A percentile compares a stretch with the other conserved stretches of the same genome.
Conservation (phyloP, 2,797 vertebrate genomes). For the Darevskia nairensis region DNA sequence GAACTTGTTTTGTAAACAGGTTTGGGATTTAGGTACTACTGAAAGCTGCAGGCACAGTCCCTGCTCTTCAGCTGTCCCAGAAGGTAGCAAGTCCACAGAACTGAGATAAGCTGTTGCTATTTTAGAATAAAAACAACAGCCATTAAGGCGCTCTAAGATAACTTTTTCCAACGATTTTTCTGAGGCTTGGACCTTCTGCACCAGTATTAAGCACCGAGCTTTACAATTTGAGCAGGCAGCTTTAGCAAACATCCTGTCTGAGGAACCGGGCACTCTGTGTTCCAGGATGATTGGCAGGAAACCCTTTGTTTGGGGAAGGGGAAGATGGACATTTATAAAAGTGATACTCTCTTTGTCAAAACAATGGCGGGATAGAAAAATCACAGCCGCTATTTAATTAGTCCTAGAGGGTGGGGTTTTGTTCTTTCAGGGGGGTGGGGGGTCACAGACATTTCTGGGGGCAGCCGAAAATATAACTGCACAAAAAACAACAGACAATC, state of each 20-base stretch:
- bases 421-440: background rate
- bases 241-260: conserved; percentile 81
- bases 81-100: background rate
- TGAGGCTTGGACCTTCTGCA: conserved; percentile 67
- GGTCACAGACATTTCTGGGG: background rate
- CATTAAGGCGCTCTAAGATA: conserved; percentile 71
- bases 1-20: background rate
- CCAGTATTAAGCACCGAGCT: conserved; percentile 72
- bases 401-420: conserved; percentile 41
- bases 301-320: conserved; percentile 69
- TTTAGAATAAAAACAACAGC: conserved; percentile 69
- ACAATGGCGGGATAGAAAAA: conserved; percentile 68
- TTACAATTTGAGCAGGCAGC: conserved; percentile 72
- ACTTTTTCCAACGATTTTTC: conserved; percentile 66
- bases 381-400: conserved; percentile 44
- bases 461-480: background rate
- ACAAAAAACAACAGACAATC: too few relatives aligned
- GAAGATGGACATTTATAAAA: conserved; percentile 71
- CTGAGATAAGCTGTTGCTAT: conserved; percentile 67
- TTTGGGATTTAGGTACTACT: background rate
- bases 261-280: conserved; percentile 74
- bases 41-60: background rate
- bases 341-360: conserved; percentile 62
- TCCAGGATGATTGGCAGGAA: conserved; percentile 82
- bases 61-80: background rate